Conservation (phyloP, 2,797 vertebrate species). For the Chaetophractus vellerosus region DNA sequence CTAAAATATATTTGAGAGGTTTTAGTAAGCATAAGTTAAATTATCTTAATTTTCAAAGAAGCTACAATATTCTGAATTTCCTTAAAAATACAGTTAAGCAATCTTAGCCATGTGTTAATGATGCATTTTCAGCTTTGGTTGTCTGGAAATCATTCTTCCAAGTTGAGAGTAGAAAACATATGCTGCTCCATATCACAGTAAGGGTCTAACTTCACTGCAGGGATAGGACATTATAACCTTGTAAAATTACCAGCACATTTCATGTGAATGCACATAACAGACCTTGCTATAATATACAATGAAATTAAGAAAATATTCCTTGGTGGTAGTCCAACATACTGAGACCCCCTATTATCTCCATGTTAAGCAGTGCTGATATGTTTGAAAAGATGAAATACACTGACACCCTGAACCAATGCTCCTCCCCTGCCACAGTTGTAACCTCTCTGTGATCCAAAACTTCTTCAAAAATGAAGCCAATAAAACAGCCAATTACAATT, state of each 20-base stretch:
- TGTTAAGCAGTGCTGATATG: neutral
- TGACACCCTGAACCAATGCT: too few species aligned
- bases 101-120: neutral
- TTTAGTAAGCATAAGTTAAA: conserved; percentile 6
- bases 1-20: neutral
- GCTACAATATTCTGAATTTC: neutral
- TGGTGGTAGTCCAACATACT: neutral
- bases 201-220: neutral
- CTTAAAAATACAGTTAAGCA: neutral
- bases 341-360: neutral
- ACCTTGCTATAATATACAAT: neutral
- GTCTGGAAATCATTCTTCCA: neutral
- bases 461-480: too few species aligned
- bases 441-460: too few species aligned
- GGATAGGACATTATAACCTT: neutral
- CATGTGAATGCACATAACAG: neutral
- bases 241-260: neutral
- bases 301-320: neutral
- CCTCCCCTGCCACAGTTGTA: too few species aligned
- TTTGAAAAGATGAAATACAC: conserved; percentile 25
- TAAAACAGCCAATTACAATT: too few species aligned
- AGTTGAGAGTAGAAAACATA: neutral
- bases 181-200: neutral
- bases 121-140: neutral
- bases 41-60: conserved; percentile 8